Evolutionary conservation across 2,797 vertebrate genomes (phyloP).

Genomic region (Sciaenops ocellatus): DNA sequence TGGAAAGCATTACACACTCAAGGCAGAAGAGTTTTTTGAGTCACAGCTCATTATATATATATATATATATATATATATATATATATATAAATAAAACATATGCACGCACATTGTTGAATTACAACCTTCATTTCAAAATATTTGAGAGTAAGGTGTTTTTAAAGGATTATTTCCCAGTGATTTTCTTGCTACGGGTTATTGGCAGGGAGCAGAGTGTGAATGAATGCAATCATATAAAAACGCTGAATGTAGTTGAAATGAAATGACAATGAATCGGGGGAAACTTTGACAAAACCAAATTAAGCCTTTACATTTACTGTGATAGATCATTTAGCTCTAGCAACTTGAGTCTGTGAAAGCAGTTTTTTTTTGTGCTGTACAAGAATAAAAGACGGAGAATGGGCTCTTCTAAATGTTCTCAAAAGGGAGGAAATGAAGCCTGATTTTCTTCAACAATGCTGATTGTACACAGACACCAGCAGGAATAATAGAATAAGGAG

Average conservation of each 20-base stretch:
- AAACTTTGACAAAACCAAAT: constrained; percentile 11
- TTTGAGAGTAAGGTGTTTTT: not conserved
- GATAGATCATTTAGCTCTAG: constrained; percentile 35
- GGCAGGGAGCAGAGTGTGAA: constrained; percentile 5
- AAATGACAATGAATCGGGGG: constrained; percentile 20
- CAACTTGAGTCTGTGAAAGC: not conserved
- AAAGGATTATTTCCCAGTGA: not conserved
- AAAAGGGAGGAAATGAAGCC: constrained; percentile 25
- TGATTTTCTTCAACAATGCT: not conserved
- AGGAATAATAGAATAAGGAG: not conserved
- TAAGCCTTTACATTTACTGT: constrained; percentile 8
- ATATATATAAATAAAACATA: not conserved
- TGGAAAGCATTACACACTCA: constrained; percentile 12
- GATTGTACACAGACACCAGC: constrained; percentile 18
- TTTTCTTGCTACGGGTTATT: constrained; percentile 13
- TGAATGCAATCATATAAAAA: constrained; percentile 14
- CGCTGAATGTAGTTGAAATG: not conserved
- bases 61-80: constrained; percentile 1
- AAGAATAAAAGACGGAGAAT: constrained; percentile 29
- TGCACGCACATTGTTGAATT: not conserved
- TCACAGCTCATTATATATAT: constrained; percentile 15
- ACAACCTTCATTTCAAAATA: not conserved
- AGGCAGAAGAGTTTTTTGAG: constrained; percentile 19
- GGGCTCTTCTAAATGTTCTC: not conserved
- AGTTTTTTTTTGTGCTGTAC: constrained; percentile 4